Evolutionary conservation across 2,113 vertebrate genomes (phyloP), one percentile per base, ranked within the genome.

Genomic region (Oriolus oriolus): DNA sequence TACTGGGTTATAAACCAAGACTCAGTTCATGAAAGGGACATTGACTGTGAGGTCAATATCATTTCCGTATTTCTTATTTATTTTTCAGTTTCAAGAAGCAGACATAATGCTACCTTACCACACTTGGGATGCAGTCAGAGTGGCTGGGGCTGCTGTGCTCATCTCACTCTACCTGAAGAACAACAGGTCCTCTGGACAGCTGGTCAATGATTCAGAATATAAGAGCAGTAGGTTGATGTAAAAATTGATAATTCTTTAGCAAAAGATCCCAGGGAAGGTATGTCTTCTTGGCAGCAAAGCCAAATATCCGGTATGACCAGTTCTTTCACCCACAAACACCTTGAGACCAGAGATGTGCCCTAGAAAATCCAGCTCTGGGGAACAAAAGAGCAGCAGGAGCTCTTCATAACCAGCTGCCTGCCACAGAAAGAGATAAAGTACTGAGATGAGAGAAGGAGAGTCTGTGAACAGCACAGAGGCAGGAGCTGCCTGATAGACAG

Each of bases 1-100:
- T 89, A 54, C 68, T 86, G 82, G 60, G 59, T 87, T 77, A 35
- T 73, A 95, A 97, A 93, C 85, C 63, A 96, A 63, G 35, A 53
- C 44, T 41, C 82, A 77, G 63, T 82, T 95, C 65, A 92, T 90
- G 86, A 97, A 93, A 96, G 81, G 57, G 50, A 68, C 76, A 73
- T 73, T 37, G 74, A 92, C 82, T 30, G 50, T 85, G 83, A 79
- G 86, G 87, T 94, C 81, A 95, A 23, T 80, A 77, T n/a, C 0
- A 93, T 84, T 97, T 96, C 91, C 57, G 8, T 77, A 47, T 73
- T 76, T 85, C 81, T 95, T 77, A 73, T 61, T 79, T 61, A 80
- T 57, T 91, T 87, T 93, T 14, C 19, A 65, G 33, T 83, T 89
- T 83, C 57, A 80, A 85, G 71, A 45, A 83, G 41, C 10, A 3